These are phyloP conservation scores for Camelus bactrianus DNA, from an alignment of 2,113 vertebrate genomes.

Conservation along the genomic window DNA sequence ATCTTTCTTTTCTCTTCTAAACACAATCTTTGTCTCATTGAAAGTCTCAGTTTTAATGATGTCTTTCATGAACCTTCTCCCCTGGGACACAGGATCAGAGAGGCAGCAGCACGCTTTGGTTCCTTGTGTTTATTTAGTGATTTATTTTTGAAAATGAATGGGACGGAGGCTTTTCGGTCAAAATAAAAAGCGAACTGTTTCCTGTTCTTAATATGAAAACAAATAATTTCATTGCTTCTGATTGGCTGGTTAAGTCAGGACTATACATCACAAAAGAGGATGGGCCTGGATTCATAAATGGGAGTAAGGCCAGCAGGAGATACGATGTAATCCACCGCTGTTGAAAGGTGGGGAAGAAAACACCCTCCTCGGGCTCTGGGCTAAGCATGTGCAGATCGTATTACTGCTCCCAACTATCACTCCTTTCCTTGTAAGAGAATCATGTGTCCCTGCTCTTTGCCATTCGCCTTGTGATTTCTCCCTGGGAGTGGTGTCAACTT, in stretches of 20 bases:
- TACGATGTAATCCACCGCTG: rapidly evolving
- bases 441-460: neutral
- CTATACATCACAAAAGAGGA: neutral
- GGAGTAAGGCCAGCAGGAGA: neutral
- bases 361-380: neutral
- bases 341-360: neutral
- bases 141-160: conserved; percentile 66
- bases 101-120: neutral
- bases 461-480: neutral
- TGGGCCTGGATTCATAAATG: neutral
- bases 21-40: conserved; percentile 60
- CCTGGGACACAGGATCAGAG: conserved; percentile 48
- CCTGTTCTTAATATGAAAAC: neutral
- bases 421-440: neutral
- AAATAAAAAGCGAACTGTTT: conserved; percentile 46
- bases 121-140: neutral
- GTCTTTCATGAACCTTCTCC: conserved; percentile 63
- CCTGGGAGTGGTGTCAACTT: neutral
- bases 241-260: neutral
- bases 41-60: conserved; percentile 60
- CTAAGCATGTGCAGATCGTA: rapidly evolving
- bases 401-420: neutral
- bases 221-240: conserved; percentile 29
- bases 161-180: neutral
- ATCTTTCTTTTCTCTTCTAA: conserved; percentile 65